These are phyloP conservation scores for Hydroisotoma schaefferi DNA, from an alignment of 2,888 invertebrate species.

Conservation along the genomic window DNA sequence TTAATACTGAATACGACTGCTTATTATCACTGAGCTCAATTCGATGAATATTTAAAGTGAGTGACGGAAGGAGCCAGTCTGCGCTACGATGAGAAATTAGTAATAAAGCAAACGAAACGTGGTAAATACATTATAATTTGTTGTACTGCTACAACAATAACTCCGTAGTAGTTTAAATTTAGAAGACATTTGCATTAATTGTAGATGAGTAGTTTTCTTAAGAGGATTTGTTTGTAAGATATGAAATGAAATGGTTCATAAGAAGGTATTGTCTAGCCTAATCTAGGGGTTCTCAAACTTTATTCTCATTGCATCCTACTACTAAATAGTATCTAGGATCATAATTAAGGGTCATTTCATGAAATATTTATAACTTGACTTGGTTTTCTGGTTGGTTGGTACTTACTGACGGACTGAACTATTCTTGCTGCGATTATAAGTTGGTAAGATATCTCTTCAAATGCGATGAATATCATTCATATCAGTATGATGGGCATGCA, in stretches of 20 bases:
- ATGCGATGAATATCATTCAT: no score
- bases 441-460: no score
- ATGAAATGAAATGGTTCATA: conserved; percentile 4
- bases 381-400: conserved; percentile 12
- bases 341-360: conserved; percentile 49
- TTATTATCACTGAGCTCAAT: neutral
- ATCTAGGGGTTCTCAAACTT: neutral
- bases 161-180: conserved; percentile 41
- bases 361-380: conserved; percentile 48
- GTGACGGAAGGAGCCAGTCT: neutral
- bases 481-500: neutral
- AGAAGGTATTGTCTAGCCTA: neutral
- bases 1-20: neutral
- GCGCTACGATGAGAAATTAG: no score
- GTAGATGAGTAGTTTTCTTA: conserved; percentile 3
- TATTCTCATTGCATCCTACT: conserved; percentile 2
- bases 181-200: conserved; percentile 48
- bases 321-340: conserved; percentile 20
- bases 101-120: no score
- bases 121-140: no score
- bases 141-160: no score
- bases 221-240: no score
- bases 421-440: no score
- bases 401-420: no score
- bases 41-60: neutral